Percentiles rank a stretch among this genome's conserved stretches.
phyloP scores from a whole-genome alignment of 1,140 invertebrate species.

The Orchesella cincta region DNA sequence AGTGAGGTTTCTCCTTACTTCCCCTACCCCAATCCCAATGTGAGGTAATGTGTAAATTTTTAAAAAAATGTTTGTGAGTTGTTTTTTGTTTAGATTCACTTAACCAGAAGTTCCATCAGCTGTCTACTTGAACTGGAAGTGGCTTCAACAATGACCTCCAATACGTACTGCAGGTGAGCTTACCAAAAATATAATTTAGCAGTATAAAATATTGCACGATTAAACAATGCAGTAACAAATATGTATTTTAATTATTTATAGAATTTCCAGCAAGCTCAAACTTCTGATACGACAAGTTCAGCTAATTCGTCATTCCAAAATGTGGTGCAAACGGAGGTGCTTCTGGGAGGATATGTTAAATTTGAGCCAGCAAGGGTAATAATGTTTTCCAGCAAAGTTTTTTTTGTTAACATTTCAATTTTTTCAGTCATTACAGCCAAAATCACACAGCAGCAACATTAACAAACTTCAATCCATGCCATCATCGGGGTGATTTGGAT shows the following conservation, averaged over 20 bases:
- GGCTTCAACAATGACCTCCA: not conserved
- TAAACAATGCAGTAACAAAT: not conserved
- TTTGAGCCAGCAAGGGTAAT: not conserved
- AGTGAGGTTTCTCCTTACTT: too few species aligned
- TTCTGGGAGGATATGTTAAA: constrained; percentile 3
- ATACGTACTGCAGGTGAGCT: not conserved
- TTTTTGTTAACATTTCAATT: not conserved
- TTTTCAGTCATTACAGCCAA: too few species aligned
- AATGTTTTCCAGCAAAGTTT: not conserved
- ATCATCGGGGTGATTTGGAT: too few species aligned
- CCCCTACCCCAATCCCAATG: too few species aligned
- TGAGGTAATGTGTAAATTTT: too few species aligned
- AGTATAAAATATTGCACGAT: not conserved
- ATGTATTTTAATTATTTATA: not conserved
- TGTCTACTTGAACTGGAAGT: too few species aligned
- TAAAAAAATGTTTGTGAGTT: too few species aligned
- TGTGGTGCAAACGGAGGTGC: not conserved
- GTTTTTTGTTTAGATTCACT: too few species aligned
- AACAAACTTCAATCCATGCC: too few species aligned
- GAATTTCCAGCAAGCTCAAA: constrained; percentile 9
- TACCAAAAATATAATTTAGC: not conserved
- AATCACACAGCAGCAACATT: too few species aligned
- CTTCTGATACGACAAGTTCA: not conserved
- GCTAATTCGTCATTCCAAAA: constrained; percentile 15
- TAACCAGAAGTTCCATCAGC: too few species aligned